These are phyloP conservation scores for Margarornis squamiger DNA, from an alignment of 2,797 vertebrate species.

Conservation along the genomic window DNA sequence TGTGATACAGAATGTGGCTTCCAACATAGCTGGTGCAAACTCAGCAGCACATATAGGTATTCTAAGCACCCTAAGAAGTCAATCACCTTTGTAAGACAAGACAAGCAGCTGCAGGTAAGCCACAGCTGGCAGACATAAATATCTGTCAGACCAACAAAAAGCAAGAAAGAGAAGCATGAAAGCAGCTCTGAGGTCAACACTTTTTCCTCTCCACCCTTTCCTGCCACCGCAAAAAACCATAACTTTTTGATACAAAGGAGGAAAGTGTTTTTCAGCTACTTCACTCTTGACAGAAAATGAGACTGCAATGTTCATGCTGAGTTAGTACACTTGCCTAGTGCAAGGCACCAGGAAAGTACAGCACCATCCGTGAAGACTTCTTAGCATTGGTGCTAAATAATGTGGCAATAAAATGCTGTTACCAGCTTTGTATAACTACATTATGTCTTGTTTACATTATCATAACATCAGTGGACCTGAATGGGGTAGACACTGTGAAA, in stretches of 20 bases:
- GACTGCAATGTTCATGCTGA: background rate
- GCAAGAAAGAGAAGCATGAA: background rate
- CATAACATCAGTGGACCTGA: background rate
- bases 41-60: background rate
- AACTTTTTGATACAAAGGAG: background rate
- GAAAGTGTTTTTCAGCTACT: background rate
- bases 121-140: background rate
- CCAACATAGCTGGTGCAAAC: background rate
- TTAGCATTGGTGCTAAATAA: background rate
- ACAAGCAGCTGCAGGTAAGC: background rate
- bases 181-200: background rate
- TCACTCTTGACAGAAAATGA: background rate
- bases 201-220: background rate
- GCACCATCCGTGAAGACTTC: background rate
- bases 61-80: background rate
- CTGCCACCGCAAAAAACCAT: background rate
- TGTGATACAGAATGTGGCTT: background rate
- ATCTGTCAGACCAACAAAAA: background rate
- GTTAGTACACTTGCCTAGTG: background rate
- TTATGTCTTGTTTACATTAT: background rate
- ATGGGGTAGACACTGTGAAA: background rate
- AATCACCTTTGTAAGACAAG: background rate
- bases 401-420: background rate
- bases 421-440: background rate
- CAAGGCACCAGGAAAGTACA: background rate